These are phyloP conservation scores for Leptinotarsa rubiginosa DNA, from an alignment of 2,888 invertebrate species.

Conservation along the genomic window DNA sequence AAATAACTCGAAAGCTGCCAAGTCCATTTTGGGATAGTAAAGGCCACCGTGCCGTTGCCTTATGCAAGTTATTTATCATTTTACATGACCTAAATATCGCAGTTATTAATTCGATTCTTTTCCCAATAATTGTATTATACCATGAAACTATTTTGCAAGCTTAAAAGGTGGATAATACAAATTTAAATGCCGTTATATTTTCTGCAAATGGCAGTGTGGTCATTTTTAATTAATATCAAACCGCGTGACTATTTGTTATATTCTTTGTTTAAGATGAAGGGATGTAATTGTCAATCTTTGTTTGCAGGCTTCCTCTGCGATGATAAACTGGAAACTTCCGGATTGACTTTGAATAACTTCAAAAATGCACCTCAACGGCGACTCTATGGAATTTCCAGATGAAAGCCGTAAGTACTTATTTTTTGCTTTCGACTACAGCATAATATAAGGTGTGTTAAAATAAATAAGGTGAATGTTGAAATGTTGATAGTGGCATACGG, in stretches of 20 bases:
- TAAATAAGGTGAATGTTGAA: no score
- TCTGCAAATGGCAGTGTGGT: no score
- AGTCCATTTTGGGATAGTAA: constrained; percentile 37
- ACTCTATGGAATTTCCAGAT: constrained; percentile 62
- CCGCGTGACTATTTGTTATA: neutral
- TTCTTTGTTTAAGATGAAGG: neutral
- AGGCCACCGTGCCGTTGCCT: constrained; percentile 34
- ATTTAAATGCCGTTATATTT: no score
- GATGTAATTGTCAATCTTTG: neutral
- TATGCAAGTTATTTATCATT: constrained; percentile 31
- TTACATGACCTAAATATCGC: constrained; percentile 34
- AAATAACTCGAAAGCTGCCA: constrained; percentile 28
- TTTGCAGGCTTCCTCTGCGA: constrained; percentile 29
- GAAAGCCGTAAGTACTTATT: constrained; percentile 60
- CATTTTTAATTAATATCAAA: no score
- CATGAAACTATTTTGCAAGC: no score
- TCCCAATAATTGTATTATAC: neutral
- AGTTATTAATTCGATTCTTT: constrained; percentile 30
- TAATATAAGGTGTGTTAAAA: neutral
- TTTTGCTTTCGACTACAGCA: neutral
- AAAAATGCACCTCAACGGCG: constrained; percentile 62
- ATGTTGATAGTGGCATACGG: no score
- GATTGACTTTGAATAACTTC: constrained; percentile 1
- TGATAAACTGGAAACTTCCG: constrained; percentile 23
- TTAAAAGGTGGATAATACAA: no score